Base-by-base conservation (phyloP, 2,113 vertebrate species). In the Thymallus thymallus region DNA sequence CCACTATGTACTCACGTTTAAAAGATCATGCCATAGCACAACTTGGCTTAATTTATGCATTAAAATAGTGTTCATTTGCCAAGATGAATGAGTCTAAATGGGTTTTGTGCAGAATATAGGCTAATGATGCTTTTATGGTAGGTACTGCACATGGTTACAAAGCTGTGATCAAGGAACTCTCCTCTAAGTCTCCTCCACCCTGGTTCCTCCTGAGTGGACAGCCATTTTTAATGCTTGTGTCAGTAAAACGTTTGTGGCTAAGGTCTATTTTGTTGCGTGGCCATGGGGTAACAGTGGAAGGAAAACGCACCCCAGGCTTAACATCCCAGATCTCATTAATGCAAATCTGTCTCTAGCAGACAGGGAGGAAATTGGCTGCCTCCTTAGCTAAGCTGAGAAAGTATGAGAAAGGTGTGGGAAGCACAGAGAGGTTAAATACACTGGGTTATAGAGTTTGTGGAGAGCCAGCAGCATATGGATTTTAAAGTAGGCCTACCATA, bases 301-400 rank as follows among this genome's bases (percentile, higher is more conserved):
- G 82, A 81, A 78, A 85, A 84, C 79, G 74, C 80, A 80, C 71
- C 81, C 32, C 82, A 64, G 77, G 82, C 84, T 88, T 85, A 83
- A 80, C 77, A 75, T 69, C 56, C 62, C 78, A 71, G 78, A 82
- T 62, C 86, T 91, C 89, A 90, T 91, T 91, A 89, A 91, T 92
- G 90, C 88, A 92, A 90, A 90, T 88, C 90, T 90, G 71, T 68
- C 80, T 80, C 76, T 32, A 71, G 76, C 79, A 70, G 82, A 84
- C 81, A 76, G 83, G 74, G 75, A 76, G 81, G 80, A 87, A 84
- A 86, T 80, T 74, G 81, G 70, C 82, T 87, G 66, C 76, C 51
- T 87, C 73, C 73, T 32, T 2, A 41, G 78, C 30, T 75, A 73
- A 73, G 74, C 68, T 72, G 80, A 64, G 69, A 65, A 73, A 64